Evolutionary conservation across 2,888 invertebrate species (phyloP), one percentile per base, ranked within the genome.

Genomic region (Gymnocheta viridis): DNA sequence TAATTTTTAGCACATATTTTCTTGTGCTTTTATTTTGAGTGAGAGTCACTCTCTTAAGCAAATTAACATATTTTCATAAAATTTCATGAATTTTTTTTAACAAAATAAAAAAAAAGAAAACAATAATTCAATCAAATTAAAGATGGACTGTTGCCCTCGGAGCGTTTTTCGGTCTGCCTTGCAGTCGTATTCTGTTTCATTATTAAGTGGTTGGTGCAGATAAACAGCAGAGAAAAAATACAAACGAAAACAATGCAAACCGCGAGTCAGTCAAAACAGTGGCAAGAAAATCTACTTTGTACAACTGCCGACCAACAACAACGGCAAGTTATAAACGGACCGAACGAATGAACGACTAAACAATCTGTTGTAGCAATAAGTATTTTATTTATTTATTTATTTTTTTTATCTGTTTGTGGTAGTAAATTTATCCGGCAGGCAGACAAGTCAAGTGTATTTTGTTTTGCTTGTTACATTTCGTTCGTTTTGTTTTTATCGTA

Each of bases 401-500:
- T 56, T n/a, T 44, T 24, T 29, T n/a, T 62, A 5, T 66, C 24
- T 27, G 29, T n/a, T 27, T 19, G 47, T 49, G 29, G 51, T 24
- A 62, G 60, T 66, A 17, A 49, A 24, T 58, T 54, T 60, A 47
- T 66, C 38, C 58, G 74, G 38, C 72, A 38, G 64, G 74, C 66
- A 41, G 77, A 58, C 64, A 64, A 69, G 74, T 41, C 73, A 83
- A 80, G 83, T 80, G 83, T 83, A 80, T 76, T 72, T 69, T 69
- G 66, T 72, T 70, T 44, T 64, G 67, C 64, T 49, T 54, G 47
- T 60, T 69, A 66, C 51, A 69, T 77, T 72, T 72, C 29, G 29
- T 60, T 60, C 64, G 77, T 77, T 84, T 84, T 84, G 84, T 81
- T 84, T 84, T 84, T 73, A 77, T 84, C 84, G 81, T 81, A 62